Percentiles rank a stretch among this genome's conserved stretches.
These are phyloP conservation scores for Megamerina dolium DNA, from an alignment of 2,888 invertebrate species.

Conservation along the genomic window DNA sequence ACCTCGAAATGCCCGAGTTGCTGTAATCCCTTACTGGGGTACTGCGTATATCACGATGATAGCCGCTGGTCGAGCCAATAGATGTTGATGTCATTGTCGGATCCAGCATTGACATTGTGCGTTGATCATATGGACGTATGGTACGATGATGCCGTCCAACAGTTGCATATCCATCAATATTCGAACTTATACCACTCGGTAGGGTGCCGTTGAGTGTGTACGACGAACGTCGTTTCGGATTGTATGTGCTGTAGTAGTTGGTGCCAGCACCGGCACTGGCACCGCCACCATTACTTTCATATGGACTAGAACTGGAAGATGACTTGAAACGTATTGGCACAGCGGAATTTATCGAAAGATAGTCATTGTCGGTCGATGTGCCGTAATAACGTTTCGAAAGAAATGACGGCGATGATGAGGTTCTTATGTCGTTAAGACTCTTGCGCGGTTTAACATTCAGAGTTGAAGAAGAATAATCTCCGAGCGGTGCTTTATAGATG, in stretches of 20 bases:
- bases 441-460: conserved; percentile 37
- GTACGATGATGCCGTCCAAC: conserved; percentile 45
- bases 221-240: conserved; percentile 46
- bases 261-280: conserved; percentile 12
- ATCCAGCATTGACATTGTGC: conserved; percentile 45
- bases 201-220: conserved; percentile 36
- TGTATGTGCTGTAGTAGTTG: conserved; percentile 45
- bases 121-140: conserved; percentile 43
- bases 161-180: conserved; percentile 46
- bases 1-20: conserved; percentile 40
- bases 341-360: conserved; percentile 19
- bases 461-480: conserved; percentile 29
- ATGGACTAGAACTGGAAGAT: conserved; percentile 33
- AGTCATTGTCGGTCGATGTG: conserved; percentile 30
- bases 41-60: conserved; percentile 38
- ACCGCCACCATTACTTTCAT: conserved; percentile 21
- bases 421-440: conserved; percentile 39
- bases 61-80: conserved; percentile 20
- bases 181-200: conserved; percentile 25
- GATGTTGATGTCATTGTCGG: conserved; percentile 29
- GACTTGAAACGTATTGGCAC: conserved; percentile 36
- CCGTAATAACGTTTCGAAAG: conserved; percentile 34
- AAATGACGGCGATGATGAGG: conserved; percentile 41
- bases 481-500: conserved; percentile 31
- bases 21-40: conserved; percentile 38